These are phyloP conservation scores for Dolichopus griseipennis DNA, from an alignment of 2,888 invertebrate species.

Conservation along the genomic window DNA sequence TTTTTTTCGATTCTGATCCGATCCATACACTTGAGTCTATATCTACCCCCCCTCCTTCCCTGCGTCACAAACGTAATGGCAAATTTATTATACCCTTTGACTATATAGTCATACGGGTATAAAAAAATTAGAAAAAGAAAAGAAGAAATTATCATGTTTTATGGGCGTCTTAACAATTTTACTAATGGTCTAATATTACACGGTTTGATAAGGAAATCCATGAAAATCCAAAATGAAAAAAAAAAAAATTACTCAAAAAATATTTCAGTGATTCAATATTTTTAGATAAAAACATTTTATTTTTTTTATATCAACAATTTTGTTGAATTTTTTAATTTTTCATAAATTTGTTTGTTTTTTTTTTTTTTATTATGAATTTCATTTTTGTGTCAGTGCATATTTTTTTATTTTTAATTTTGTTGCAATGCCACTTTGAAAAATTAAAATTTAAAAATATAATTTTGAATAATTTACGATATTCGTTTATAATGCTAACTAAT, in stretches of 20 bases:
- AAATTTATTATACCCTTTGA: no score
- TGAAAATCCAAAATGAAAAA: background rate
- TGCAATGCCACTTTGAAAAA: background rate
- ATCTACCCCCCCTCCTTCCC: no score
- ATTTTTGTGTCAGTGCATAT: background rate
- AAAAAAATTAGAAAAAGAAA: no score
- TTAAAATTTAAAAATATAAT: background rate
- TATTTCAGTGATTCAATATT: background rate
- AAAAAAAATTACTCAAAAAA: background rate
- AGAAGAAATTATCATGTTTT: background rate
- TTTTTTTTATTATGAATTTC: background rate
- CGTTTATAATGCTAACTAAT: background rate
- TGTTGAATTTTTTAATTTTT: background rate
- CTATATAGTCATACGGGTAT: no score
- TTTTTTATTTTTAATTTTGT: background rate
- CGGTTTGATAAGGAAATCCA: constrained; percentile 6
- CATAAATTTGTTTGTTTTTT: background rate
- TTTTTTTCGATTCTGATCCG: no score
- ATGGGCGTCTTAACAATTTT: background rate
- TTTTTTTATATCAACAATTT: background rate
- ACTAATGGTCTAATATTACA: constrained; percentile 4
- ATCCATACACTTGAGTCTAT: no score
- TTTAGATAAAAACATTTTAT: background rate
- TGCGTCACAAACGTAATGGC: no score
- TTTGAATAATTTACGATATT: background rate